Conservation (phyloP, 2,797 vertebrate species). For the Poecilia velifera region DNA sequence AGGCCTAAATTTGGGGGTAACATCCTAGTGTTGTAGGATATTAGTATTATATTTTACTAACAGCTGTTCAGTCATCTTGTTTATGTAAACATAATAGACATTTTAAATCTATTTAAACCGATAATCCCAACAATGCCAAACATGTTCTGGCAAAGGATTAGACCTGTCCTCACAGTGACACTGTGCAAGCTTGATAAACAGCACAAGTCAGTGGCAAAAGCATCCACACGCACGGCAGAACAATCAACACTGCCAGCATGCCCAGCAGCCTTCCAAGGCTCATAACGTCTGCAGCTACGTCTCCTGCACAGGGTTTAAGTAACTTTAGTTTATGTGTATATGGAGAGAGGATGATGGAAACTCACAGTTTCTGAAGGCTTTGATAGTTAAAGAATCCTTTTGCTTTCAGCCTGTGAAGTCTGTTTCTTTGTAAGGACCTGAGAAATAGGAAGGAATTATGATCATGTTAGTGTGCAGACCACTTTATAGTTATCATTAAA, state of each 20-base stretch:
- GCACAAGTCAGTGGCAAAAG: conserved; percentile 3
- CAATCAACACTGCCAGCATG: conserved; percentile 9
- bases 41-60: not conserved
- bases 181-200: conserved; percentile 43
- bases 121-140: conserved; percentile 12
- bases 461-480: conserved; percentile 1
- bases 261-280: conserved; percentile 5
- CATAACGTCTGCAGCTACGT: conserved; percentile 5
- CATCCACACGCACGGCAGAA: conserved; percentile 6
- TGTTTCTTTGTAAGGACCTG: conserved; percentile 92
- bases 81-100: conserved; percentile 8
- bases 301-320: conserved; percentile 4
- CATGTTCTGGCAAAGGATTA: conserved; percentile 23
- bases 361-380: conserved; percentile 92
- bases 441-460: conserved; percentile 7
- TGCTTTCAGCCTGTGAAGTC: conserved; percentile 84
- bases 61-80: conserved; percentile 19
- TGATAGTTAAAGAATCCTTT: conserved; percentile 87
- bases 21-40: too few species aligned
- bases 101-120: conserved; percentile 14
- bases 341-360: conserved; percentile 4
- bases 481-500: not conserved
- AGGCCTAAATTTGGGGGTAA: not conserved
- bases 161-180: not conserved
- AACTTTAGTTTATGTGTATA: not conserved